Conservation (phyloP, 1,140 invertebrate species). For the Camponotus floridanus region DNA sequence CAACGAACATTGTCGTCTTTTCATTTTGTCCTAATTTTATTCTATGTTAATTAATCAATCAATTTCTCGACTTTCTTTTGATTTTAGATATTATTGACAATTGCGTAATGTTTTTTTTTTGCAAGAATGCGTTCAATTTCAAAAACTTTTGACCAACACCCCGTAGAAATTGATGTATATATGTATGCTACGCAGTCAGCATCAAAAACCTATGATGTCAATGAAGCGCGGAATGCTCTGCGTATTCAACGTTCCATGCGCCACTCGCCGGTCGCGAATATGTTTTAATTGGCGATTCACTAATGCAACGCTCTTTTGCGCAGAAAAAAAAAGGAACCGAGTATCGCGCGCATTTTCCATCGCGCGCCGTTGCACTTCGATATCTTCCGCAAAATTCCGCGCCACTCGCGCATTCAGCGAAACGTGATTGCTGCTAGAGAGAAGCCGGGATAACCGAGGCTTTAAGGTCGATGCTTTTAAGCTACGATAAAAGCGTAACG, state of each 20-base stretch:
- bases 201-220: constrained; percentile 62
- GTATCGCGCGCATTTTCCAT: constrained; percentile 36
- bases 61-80: background rate
- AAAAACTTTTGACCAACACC: background rate
- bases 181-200: constrained; percentile 2
- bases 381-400: constrained; percentile 72
- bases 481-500: constrained; percentile 63
- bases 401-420: constrained; percentile 66
- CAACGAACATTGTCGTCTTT: background rate
- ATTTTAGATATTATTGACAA: background rate
- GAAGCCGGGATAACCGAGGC: constrained; percentile 33
- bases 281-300: constrained; percentile 73
- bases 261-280: constrained; percentile 56
- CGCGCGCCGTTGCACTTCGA: constrained; percentile 63
- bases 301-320: constrained; percentile 63
- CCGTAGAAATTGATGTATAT: background rate
- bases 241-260: constrained; percentile 42
- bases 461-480: constrained; percentile 69
- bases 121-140: background rate
- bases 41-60: background rate
- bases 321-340: constrained; percentile 42
- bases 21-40: background rate
- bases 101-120: background rate
- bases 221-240: constrained; percentile 69
- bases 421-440: constrained; percentile 61